Percentiles rank a stretch among this genome's conserved stretches.
Evolutionary conservation across 2,113 vertebrate species (phyloP).

Genomic region (Abramis brama): DNA sequence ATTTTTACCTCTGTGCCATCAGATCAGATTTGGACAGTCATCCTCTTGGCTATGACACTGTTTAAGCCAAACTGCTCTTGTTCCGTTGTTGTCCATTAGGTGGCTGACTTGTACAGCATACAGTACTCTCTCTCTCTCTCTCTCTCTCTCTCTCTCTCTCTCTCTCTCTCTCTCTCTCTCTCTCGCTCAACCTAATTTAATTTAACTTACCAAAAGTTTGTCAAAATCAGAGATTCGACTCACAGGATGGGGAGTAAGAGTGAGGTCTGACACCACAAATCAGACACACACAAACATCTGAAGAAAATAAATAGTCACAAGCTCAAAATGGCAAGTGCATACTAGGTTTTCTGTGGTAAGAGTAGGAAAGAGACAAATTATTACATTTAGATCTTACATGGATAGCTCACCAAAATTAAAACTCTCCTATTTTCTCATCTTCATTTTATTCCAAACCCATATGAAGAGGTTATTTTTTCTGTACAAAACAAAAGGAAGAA

Average conservation of each 20-base stretch:
- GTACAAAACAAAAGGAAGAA: background rate
- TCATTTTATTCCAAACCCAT: background rate
- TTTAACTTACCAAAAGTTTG: background rate
- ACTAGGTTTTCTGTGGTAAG: background rate
- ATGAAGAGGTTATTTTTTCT: background rate
- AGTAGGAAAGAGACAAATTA: background rate
- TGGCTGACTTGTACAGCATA: constrained; percentile 76
- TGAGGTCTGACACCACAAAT: constrained; percentile 16
- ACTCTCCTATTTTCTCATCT: background rate
- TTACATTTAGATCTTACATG: background rate
- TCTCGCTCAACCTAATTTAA: constrained; percentile 63
- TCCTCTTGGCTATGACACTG: background rate
- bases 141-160: background rate
- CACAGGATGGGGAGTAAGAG: background rate
- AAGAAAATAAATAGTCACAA: background rate
- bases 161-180: too few species aligned
- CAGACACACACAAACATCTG: constrained; percentile 10
- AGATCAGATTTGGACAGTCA: background rate
- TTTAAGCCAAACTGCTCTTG: constrained; percentile 22
- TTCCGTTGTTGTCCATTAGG: constrained; percentile 74
- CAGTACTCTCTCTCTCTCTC: background rate
- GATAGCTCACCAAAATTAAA: background rate
- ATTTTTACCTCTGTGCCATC: background rate
- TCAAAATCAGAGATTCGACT: constrained; percentile 13
- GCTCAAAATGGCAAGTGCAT: constrained; percentile 15